Evolutionary conservation across 2,113 vertebrate species (phyloP).

Genomic region (Protobothrops mucrosquamatus): DNA sequence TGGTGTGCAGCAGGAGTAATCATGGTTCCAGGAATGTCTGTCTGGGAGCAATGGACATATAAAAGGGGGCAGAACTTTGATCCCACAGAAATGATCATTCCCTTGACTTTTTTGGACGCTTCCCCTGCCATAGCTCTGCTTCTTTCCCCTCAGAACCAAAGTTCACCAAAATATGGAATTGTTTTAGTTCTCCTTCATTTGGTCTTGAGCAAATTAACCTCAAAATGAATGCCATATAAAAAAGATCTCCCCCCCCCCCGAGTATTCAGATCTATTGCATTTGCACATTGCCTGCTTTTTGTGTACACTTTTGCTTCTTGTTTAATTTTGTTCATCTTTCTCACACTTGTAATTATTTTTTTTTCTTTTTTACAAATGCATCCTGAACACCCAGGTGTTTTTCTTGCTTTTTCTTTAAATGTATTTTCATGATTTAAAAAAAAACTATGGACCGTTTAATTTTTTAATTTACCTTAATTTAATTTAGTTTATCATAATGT

Average conservation of each 20-base stretch:
- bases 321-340: conserved; percentile 52
- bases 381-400: conserved; percentile 46
- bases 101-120: neutral
- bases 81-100: neutral
- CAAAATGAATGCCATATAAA: neutral
- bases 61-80: neutral
- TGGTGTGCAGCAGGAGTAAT: neutral
- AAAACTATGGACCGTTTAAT: conserved; percentile 30
- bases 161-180: neutral
- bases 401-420: conserved; percentile 30
- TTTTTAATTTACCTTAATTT: conserved; percentile 32
- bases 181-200: neutral
- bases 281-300: conserved; percentile 48
- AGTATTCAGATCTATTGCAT: neutral
- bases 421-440: conserved; percentile 34
- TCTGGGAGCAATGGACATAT: neutral
- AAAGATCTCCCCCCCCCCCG: neutral
- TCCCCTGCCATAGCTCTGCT: neutral
- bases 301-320: conserved; percentile 35
- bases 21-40: neutral
- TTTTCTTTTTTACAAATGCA: conserved; percentile 38
- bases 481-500: conserved; percentile 57
- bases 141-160: neutral
- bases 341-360: conserved; percentile 45
- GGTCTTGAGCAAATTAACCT: rapidly evolving